A percentile compares a stretch with the other conserved stretches of the same genome.
These are phyloP conservation scores for Galerucella calmariensis DNA, from an alignment of 2,888 invertebrate species.

Conservation along the genomic window DNA sequence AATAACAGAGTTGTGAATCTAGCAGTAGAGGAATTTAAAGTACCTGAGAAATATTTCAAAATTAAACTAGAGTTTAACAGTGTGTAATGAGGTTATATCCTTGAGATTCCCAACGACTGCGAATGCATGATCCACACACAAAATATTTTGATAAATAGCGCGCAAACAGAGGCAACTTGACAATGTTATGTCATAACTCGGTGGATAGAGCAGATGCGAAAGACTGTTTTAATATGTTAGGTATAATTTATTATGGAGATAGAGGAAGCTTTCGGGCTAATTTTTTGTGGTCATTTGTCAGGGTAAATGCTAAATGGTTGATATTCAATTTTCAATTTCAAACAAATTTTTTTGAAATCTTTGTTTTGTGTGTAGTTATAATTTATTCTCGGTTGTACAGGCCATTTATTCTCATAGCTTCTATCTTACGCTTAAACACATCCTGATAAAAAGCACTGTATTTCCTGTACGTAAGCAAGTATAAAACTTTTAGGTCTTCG, in stretches of 20 bases:
- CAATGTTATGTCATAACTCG: conserved; percentile 51
- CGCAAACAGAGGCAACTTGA: conserved; percentile 56
- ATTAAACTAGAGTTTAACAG: background rate
- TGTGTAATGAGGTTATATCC: conserved; percentile 1
- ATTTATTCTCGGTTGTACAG: background rate
- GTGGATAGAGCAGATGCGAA: conserved; percentile 38
- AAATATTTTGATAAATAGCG: conserved; percentile 59
- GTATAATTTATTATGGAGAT: conserved; percentile 34
- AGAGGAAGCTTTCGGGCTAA: conserved; percentile 28
- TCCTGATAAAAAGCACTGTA: background rate
- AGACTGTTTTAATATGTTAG: conserved; percentile 34
- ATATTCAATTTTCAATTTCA: conserved; percentile 18
- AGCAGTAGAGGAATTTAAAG: background rate
- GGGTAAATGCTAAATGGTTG: conserved; percentile 15
- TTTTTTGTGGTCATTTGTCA: conserved; percentile 30
- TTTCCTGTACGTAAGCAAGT: no score
- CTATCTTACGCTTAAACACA: background rate
- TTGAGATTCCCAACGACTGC: conserved; percentile 18
- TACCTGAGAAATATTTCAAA: conserved; percentile 1
- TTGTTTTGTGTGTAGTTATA: background rate
- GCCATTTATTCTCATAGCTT: background rate
- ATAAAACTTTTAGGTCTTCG: no score
- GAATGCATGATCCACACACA: conserved; percentile 53
- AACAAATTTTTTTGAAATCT: conserved; percentile 6
- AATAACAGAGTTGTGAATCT: background rate